phyloP scores from a whole-genome alignment of 2,113 vertebrate species.

The Bos taurus region DNA sequence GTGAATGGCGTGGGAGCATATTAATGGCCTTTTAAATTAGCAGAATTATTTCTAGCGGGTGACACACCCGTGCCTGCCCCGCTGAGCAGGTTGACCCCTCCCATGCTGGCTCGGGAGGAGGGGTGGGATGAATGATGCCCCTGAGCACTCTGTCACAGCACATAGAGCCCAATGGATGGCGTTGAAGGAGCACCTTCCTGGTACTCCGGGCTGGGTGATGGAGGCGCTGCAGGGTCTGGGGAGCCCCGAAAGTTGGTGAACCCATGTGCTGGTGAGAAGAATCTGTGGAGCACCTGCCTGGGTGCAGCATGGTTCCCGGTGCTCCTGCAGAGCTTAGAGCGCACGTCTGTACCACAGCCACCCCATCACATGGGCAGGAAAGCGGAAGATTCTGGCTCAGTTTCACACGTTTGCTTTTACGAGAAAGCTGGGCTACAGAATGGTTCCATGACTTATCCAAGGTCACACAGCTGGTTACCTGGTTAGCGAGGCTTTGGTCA shows the following conservation, averaged over 20 bases:
- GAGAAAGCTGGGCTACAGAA: not conserved
- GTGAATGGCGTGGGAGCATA: slow-evolving; percentile 59
- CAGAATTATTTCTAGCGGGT: slow-evolving; percentile 63
- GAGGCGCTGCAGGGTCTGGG: not conserved
- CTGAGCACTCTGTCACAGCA: not conserved
- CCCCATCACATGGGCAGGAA: not conserved
- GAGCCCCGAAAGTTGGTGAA: not conserved
- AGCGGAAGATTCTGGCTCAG: not conserved
- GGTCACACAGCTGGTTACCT: not conserved
- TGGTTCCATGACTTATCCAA: not conserved
- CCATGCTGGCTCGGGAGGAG: not conserved
- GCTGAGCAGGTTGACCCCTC: not conserved
- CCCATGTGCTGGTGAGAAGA: not conserved
- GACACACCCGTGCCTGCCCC: not conserved
- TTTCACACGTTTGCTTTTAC: not conserved
- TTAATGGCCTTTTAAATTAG: slow-evolving; percentile 84
- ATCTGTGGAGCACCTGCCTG: not conserved
- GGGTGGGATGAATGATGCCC: not conserved
- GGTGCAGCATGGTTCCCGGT: accelerated
- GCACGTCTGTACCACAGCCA: accelerated
- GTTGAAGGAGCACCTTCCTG: not conserved
- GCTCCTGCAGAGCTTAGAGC: not conserved
- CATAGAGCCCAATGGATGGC: not conserved
- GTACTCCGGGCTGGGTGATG: not conserved
- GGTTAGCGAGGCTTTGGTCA: not conserved